Evolutionary conservation across 2,888 invertebrate genomes (phyloP).

Genomic region (Herminia tarsipennalis): DNA sequence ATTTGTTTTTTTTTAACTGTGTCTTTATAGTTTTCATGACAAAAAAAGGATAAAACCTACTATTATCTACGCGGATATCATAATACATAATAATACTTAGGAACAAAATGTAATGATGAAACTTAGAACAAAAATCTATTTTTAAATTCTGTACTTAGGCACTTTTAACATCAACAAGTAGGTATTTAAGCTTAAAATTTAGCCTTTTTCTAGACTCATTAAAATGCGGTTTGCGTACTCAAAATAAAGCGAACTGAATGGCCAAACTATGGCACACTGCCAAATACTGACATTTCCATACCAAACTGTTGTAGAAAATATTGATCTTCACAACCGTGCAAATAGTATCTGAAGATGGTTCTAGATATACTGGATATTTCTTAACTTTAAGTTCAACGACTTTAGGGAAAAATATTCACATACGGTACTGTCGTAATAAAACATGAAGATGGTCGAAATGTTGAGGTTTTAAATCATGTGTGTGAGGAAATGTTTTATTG

Average conservation of each 20-base stretch:
- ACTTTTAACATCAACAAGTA: constrained; percentile 45
- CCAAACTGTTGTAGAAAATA: constrained; percentile 31
- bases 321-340: constrained; percentile 38
- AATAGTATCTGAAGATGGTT: constrained; percentile 24
- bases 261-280: constrained; percentile 63
- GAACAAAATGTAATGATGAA: too few relatives aligned
- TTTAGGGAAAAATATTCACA: constrained; percentile 45
- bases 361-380: constrained; percentile 40
- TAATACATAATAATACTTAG: too few relatives aligned
- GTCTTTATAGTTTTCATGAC: too few relatives aligned
- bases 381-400: constrained; percentile 51
- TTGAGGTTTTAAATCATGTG: too few relatives aligned
- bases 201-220: constrained; percentile 53
- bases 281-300: constrained; percentile 70
- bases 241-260: constrained; percentile 69
- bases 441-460: too few relatives aligned
- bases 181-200: constrained; percentile 17
- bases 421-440: constrained; percentile 20
- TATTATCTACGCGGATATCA: too few relatives aligned
- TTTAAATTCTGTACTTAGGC: too few relatives aligned
- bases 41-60: too few relatives aligned
- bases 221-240: constrained; percentile 72
- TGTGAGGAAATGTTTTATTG: too few relatives aligned
- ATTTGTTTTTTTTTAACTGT: background rate
- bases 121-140: too few relatives aligned